Evolutionary conservation across 2,113 vertebrate genomes (phyloP), one percentile per base, ranked within the genome.

Genomic region (Scomber scombrus): DNA sequence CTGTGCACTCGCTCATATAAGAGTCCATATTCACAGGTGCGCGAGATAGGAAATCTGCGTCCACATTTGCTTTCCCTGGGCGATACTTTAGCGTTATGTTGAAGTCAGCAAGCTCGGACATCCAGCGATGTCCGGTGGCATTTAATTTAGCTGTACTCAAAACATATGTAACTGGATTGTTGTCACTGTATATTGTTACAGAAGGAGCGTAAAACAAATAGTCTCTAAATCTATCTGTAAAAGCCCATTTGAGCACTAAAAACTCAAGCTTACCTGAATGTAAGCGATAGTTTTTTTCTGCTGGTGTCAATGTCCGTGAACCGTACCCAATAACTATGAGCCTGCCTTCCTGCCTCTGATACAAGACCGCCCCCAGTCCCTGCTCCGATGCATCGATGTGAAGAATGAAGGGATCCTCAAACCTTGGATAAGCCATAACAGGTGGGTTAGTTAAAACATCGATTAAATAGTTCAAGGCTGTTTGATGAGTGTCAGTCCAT

Each of bases 121-220:
- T 67, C 67, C 67, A 71, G 40, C 14, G n/a, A 19, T 71, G 60
- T 72, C 77, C 61, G 0, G 45, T 66, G 0, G n/a, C 29, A 3
- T 80, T 26, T 26, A 26, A 26, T 64, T 71, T 71, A 10, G 66
- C 68, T 57, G 58, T 64, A 12, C 49, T 66, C 18, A 66, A 5
- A 2, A 65, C 45, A 34, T 72, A 80, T 10, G 77, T 80, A 0
- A 71, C 9, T 15, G 69, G 68, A 4, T 66, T 80, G 6, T 80
- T 80, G 3, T 80, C 52, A 19, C 68, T 72, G 16, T 66, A 80
- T 2, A 72, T 31, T 43, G 60, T 72, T 0, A 80, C 43, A 45
- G 51, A 66, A 0, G 78, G 51, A 4, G 78, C 58, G 23, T 79
- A 49, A 34, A 79, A 79, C 34, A 71, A 50, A 34, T 78, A 64